Evolutionary conservation across 2,797 vertebrate species (phyloP).

Genomic region (Gymnoscopelus microlampas): DNA sequence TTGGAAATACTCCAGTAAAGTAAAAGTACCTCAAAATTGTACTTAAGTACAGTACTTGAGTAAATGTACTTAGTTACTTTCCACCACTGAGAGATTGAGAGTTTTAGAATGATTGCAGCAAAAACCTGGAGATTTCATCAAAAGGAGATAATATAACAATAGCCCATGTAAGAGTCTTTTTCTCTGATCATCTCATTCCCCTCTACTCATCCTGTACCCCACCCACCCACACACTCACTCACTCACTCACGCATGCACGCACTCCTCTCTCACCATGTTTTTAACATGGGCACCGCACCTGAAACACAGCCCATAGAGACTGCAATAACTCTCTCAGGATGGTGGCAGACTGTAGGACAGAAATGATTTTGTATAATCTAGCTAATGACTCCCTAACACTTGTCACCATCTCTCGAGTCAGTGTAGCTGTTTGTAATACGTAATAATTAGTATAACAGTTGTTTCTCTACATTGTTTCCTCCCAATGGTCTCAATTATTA

Average conservation of each 20-base stretch:
- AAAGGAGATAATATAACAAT: not conserved
- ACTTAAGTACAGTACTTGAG: too few relatives aligned
- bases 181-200: too few relatives aligned
- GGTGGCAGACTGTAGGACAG: constrained; percentile 2
- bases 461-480: not conserved
- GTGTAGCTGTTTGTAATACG: too few relatives aligned
- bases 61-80: too few relatives aligned
- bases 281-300: constrained; percentile 1
- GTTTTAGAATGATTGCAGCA: too few relatives aligned
- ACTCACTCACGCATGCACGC: too few relatives aligned
- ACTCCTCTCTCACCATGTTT: constrained; percentile 4
- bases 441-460: constrained; percentile 23
- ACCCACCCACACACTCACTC: too few relatives aligned
- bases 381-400: constrained; percentile 16
- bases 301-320: constrained; percentile 2
- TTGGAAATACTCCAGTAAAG: too few relatives aligned
- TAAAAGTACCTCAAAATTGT: too few relatives aligned
- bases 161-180: not conserved
- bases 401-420: not conserved
- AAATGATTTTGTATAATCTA: constrained; percentile 27
- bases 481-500: constrained; percentile 21
- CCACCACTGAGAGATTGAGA: too few relatives aligned
- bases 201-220: too few relatives aligned
- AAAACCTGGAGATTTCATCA: not conserved
- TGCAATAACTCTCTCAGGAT: constrained; percentile 13